phyloP scores from a whole-genome alignment of 2,797 vertebrate genomes.

The Heteromormyrus szaboi region DNA sequence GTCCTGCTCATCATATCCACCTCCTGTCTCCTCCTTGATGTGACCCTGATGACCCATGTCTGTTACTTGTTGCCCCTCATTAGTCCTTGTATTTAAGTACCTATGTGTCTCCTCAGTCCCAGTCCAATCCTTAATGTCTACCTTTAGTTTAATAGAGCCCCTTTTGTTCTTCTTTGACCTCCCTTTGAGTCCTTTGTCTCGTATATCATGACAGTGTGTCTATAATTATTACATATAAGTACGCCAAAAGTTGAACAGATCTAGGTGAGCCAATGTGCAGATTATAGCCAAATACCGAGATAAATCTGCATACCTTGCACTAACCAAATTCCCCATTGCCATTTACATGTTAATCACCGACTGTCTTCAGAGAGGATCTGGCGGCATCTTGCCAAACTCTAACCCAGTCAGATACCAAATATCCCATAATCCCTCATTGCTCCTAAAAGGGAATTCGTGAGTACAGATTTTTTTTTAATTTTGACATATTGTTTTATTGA shows the following conservation, averaged over 20 bases:
- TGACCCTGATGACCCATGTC: background rate
- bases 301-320: background rate
- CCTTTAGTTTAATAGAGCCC: background rate
- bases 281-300: background rate
- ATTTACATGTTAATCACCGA: background rate
- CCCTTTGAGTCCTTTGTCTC: background rate
- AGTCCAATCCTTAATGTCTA: background rate
- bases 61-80: background rate
- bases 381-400: background rate
- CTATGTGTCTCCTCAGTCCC: background rate
- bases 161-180: background rate
- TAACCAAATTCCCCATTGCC: background rate
- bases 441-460: background rate
- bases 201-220: background rate
- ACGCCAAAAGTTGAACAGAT: background rate
- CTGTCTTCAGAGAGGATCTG: background rate
- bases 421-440: background rate
- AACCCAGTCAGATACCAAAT: background rate
- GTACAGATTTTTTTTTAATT: background rate
- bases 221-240: background rate
- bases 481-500: background rate
- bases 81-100: background rate
- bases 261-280: background rate
- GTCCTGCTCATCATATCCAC: no score
- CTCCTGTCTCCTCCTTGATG: background rate